Evolutionary conservation across 2,888 invertebrate species (phyloP).

Genomic region (Mythimna lalbum): DNA sequence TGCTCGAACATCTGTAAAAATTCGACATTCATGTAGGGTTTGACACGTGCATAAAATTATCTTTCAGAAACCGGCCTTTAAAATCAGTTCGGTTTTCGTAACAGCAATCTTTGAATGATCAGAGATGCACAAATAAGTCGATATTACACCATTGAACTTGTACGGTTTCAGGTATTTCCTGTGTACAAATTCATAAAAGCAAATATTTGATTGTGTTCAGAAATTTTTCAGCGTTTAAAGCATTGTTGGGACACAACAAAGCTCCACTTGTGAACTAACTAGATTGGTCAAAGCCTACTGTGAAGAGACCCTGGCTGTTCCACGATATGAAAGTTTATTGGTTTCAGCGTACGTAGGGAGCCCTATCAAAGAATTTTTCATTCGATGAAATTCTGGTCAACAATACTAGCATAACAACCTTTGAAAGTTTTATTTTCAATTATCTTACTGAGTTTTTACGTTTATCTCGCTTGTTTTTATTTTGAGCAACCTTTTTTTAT

Average conservation of each 20-base stretch:
- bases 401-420: not conserved
- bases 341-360: constrained; percentile 11
- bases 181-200: constrained; percentile 23
- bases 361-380: not conserved
- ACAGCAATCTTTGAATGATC: too few species aligned
- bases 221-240: constrained; percentile 43
- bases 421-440: not conserved
- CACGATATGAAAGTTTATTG: constrained; percentile 36
- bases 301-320: constrained; percentile 2
- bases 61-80: too few species aligned
- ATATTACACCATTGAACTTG: not conserved
- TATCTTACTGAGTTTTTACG: not conserved
- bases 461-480: not conserved
- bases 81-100: too few species aligned
- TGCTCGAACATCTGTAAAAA: too few species aligned
- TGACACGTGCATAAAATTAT: too few species aligned
- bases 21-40: too few species aligned
- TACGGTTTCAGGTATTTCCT: not conserved
- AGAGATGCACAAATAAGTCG: not conserved
- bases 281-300: constrained; percentile 23
- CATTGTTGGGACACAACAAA: constrained; percentile 39
- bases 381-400: constrained; percentile 4
- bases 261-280: constrained; percentile 27
- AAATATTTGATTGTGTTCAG: constrained; percentile 31
- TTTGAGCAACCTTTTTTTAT: not conserved